Evolutionary conservation across 2,113 vertebrate genomes (phyloP).

Genomic region (Aplodontia rufa): DNA sequence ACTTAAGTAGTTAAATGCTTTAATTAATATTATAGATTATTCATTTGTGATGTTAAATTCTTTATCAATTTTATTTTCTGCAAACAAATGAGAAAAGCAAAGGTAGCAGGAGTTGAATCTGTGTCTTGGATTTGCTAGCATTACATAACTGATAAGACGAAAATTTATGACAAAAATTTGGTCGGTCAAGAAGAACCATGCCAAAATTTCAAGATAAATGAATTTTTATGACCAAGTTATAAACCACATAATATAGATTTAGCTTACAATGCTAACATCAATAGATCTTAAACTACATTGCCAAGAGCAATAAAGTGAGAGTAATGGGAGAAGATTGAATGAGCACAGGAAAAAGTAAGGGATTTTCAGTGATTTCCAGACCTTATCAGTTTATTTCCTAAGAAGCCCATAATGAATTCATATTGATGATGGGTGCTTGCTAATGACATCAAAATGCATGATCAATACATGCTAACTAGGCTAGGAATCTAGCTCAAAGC

Average conservation of each 20-base stretch:
- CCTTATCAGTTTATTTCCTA: constrained; percentile 40
- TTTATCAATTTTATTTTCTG: constrained; percentile 54
- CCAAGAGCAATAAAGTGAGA: constrained; percentile 43
- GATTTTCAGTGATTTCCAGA: constrained; percentile 58
- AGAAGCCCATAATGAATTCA: neutral
- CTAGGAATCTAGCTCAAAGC: neutral
- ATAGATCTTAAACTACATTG: neutral
- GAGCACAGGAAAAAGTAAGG: constrained; percentile 19
- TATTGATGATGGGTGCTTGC: neutral
- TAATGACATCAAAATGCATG: constrained; percentile 23
- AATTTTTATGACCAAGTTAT: constrained; percentile 53
- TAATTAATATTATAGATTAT: constrained; percentile 46
- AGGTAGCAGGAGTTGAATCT: constrained; percentile 5
- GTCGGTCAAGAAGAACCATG: constrained; percentile 15
- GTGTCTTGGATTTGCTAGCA: constrained; percentile 50
- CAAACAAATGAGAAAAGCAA: constrained; percentile 33
- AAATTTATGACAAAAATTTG: constrained; percentile 55
- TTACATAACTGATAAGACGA: constrained; percentile 42
- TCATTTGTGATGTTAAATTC: constrained; percentile 50
- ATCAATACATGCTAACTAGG: neutral
- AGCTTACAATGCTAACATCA: constrained; percentile 56
- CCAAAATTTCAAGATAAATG: constrained; percentile 57
- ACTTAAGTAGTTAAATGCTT: neutral
- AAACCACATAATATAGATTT: constrained; percentile 19
- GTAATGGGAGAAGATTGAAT: neutral